phyloP scores from a whole-genome alignment of 92 coral and sea anemone species.

The Muricea muricata region DNA sequence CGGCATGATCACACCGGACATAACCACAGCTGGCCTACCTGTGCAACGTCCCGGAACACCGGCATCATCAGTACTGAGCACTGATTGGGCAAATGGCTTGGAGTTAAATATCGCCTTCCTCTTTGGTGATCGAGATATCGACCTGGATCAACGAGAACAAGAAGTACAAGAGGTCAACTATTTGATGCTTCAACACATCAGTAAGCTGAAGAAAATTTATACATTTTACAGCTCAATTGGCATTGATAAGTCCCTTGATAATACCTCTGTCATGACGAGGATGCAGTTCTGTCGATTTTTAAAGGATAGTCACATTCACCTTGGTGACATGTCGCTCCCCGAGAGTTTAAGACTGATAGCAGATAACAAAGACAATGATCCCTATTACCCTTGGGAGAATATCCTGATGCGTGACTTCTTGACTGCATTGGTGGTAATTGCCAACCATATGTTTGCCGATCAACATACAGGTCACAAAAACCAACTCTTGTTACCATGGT shows the following conservation, averaged over 20 bases:
- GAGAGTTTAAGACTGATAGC: conserved; percentile 84
- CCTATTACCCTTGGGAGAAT: conserved; percentile 84
- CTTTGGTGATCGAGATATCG: conserved; percentile 80
- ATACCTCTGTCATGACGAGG: conserved; percentile 88
- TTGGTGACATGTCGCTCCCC: conserved; percentile 73
- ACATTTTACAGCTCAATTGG: conserved; percentile 87
- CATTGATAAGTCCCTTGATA: conserved; percentile 77
- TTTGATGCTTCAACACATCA: conserved; percentile 84
- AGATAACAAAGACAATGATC: conserved; percentile 49
- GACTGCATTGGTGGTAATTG: conserved; percentile 85
- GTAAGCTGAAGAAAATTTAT: conserved; percentile 88
- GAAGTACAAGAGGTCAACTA: conserved; percentile 78
- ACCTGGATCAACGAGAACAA: conserved; percentile 79
- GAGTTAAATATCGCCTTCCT: conserved; percentile 79
- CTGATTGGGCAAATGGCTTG: conserved; percentile 64
- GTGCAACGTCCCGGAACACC: conserved; percentile 76
- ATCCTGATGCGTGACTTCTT: conserved; percentile 86
- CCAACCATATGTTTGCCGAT: conserved; percentile 72
- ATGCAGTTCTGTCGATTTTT: conserved; percentile 95
- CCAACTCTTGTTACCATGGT: conserved; percentile 76
- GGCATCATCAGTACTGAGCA: conserved; percentile 69
- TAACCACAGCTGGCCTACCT: conserved; percentile 81
- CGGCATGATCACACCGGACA: conserved; percentile 94
- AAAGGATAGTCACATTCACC: conserved; percentile 89
- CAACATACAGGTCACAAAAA: conserved; percentile 64